A percentile compares a stretch with the other conserved stretches of the same genome.
phyloP scores from a whole-genome alignment of 2,113 vertebrate genomes.

The Glareola pratincola region DNA sequence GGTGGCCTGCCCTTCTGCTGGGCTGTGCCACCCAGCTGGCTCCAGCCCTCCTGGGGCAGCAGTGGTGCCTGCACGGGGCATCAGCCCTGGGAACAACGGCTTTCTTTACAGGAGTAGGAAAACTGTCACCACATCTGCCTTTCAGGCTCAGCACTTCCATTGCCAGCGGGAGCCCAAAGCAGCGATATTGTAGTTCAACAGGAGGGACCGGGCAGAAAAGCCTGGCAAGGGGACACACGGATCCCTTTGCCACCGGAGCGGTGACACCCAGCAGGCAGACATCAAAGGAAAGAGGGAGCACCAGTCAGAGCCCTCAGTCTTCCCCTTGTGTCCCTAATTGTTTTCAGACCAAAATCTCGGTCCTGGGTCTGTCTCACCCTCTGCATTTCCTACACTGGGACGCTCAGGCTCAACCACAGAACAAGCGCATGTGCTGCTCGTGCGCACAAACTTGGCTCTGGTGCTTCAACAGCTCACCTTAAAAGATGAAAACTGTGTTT shows the following conservation, averaged over 20 bases:
- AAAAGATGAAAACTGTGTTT: not conserved
- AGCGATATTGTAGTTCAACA: not conserved
- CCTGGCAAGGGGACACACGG: rapidly evolving
- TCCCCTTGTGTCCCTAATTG: not conserved
- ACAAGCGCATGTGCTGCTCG: not conserved
- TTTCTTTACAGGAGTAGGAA: not conserved
- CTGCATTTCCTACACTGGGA: not conserved
- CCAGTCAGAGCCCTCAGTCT: not conserved
- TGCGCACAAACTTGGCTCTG: not conserved
- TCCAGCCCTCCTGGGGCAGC: not conserved
- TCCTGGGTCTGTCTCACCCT: not conserved
- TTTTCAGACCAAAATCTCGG: not conserved
- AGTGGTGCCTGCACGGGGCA: not conserved
- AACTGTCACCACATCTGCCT: not conserved
- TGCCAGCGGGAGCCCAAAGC: not conserved
- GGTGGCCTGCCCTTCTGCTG: not conserved
- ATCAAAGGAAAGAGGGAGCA: not conserved
- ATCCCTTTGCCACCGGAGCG: rapidly evolving
- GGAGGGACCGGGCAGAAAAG: not conserved
- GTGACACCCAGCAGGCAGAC: not conserved
- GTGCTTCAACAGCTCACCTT: not conserved
- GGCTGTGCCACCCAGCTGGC: not conserved
- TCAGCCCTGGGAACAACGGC: rapidly evolving
- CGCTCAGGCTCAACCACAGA: not conserved
- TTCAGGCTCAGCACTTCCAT: not conserved